phyloP scores from a whole-genome alignment of 2,797 vertebrate species.

The Hippoglossus hippoglossus region DNA sequence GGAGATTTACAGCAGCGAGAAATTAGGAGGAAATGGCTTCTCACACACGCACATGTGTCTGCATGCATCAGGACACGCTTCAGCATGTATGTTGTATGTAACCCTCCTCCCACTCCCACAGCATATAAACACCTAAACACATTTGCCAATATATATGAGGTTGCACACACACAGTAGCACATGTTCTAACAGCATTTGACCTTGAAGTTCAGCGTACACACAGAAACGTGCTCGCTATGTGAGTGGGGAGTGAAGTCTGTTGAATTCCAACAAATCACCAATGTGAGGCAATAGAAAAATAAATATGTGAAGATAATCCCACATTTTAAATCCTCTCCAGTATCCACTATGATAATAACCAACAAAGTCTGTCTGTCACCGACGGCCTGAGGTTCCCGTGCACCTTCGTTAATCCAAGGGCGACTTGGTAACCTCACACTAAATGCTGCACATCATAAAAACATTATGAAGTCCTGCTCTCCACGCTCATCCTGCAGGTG shows the following conservation, averaged over 20 bases:
- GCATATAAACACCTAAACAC: background rate
- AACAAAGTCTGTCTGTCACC: constrained; percentile 23
- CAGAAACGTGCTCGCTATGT: background rate
- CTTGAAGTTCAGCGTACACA: constrained; percentile 34
- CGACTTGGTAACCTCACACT: constrained; percentile 1
- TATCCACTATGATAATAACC: constrained; percentile 35
- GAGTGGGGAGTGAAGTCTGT: constrained; percentile 20
- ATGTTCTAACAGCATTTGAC: constrained; percentile 32
- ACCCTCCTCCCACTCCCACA: background rate
- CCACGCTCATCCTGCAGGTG: constrained; percentile 33
- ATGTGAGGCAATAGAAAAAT: constrained; percentile 47
- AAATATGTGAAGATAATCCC: constrained; percentile 35
- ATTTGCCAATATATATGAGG: background rate
- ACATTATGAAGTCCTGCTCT: constrained; percentile 36
- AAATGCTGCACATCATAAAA: constrained; percentile 47
- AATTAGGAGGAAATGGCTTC: background rate
- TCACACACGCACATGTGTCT: background rate
- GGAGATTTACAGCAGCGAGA: background rate
- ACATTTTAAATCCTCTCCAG: constrained; percentile 37
- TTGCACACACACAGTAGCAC: background rate
- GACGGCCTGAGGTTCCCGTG: background rate
- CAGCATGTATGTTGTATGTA: background rate
- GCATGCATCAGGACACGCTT: background rate
- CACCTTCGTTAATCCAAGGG: constrained; percentile 35
- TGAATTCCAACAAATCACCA: constrained; percentile 44